Evolutionary conservation across 1,140 invertebrate species (phyloP).

Genomic region (Planococcus citri): DNA sequence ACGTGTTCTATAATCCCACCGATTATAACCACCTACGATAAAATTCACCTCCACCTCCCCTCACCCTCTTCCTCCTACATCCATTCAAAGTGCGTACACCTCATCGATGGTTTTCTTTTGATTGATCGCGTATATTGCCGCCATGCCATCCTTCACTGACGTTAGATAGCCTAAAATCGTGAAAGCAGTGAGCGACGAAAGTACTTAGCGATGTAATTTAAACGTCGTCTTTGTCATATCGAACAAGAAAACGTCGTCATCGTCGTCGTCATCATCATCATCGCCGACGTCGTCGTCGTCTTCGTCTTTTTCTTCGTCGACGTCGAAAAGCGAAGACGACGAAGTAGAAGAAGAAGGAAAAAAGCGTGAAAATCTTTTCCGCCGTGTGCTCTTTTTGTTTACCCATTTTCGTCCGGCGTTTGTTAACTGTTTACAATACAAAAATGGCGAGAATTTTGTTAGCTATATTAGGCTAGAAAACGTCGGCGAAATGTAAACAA

Average conservation of each 20-base stretch:
- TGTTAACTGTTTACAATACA: neutral
- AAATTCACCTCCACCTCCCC: neutral
- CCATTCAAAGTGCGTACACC: neutral
- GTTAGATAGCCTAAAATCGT: neutral
- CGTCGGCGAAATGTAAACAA: neutral
- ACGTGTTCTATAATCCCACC: no score
- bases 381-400: neutral
- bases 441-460: constrained; percentile 3
- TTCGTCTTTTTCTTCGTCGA: no score
- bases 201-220: constrained; percentile 3
- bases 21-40: neutral
- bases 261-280: no score
- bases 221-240: neutral
- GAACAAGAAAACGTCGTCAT: no score
- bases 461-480: neutral
- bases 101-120: neutral
- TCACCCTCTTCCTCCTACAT: no score
- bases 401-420: neutral
- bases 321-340: no score
- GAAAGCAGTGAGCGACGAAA: neutral
- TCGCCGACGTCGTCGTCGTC: no score
- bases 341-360: neutral
- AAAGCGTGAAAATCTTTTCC: constrained; percentile 6
- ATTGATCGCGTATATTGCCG: neutral
- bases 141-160: neutral